These are phyloP conservation scores for Hydroisotoma schaefferi DNA, from an alignment of 2,888 invertebrate species.

Conservation along the genomic window DNA sequence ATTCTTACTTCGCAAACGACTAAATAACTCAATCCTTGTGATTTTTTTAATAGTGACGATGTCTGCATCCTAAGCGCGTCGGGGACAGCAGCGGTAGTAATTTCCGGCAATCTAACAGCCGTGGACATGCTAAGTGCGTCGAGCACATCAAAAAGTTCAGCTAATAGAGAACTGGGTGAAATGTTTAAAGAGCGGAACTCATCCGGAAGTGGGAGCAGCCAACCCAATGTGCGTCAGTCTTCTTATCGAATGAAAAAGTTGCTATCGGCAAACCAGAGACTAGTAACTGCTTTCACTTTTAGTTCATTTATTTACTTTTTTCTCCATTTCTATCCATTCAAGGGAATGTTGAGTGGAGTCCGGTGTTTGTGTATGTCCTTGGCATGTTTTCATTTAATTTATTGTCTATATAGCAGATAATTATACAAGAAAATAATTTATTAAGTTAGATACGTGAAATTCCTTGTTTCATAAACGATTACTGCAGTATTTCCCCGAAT, in stretches of 20 bases:
- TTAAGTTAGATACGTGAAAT: too few species aligned
- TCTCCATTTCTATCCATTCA: too few species aligned
- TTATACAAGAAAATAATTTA: too few species aligned
- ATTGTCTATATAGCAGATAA: too few species aligned
- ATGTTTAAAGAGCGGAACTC: background rate
- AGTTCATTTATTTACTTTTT: background rate
- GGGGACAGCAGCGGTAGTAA: slow-evolving; percentile 82
- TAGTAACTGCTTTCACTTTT: slow-evolving; percentile 1
- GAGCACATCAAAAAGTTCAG: slow-evolving; percentile 6
- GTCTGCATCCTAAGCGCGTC: slow-evolving; percentile 89
- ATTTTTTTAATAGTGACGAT: slow-evolving; percentile 68
- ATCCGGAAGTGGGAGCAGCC: slow-evolving; percentile 6
- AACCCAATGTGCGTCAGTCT: slow-evolving; percentile 13
- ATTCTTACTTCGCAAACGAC: background rate
- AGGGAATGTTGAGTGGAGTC: too few species aligned
- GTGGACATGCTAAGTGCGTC: slow-evolving; percentile 2
- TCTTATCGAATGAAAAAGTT: slow-evolving; percentile 2
- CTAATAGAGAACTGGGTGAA: background rate
- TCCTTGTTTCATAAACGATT: too few species aligned
- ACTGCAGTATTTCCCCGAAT: too few species aligned
- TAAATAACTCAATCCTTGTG: slow-evolving; percentile 6
- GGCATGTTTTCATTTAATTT: too few species aligned
- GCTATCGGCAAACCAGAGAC: background rate
- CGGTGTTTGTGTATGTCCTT: too few species aligned
- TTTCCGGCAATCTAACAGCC: slow-evolving; percentile 25